Base-by-base conservation (phyloP, 64 coral and sea anemone genomes). In the Porites australiensis region DNA sequence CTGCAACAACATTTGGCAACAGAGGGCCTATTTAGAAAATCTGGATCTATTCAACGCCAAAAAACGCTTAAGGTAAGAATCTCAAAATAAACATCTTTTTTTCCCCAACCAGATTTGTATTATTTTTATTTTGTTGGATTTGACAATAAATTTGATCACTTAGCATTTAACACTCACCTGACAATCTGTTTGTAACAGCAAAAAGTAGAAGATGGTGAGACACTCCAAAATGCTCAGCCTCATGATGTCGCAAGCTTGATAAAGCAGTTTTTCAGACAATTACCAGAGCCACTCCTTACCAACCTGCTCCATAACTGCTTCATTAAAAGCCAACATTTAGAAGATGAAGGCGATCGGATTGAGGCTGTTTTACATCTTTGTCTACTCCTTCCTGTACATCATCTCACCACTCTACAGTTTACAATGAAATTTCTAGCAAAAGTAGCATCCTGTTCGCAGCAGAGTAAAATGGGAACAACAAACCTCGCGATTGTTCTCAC, bases 171-270 rank as follows among this genome's bases (percentile, higher is more conserved):
- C 9, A 70, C 67, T 22, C 27, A 20, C 19, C 66, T 22, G 19
- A n/a, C 19, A 21, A 27, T 70, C 80, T 83, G 18, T 50, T 66
- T 68, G 79, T 18, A 79, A 74, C 63, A 99, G 98, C 83, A 94
- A 96, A 94, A 79, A 82, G 88, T 93, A 89, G 98, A 99, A 60
- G 57, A 72, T 85, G 98, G 98, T 18, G 91, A 93, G 44, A 78
- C 74, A 75, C 77, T 99, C 23, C 77, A 89, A 13, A 90, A 92
- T 73, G 98, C 82, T 27, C 94, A 99, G 74, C 91, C 98, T 12
- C 98, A 99, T 60, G 98, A 99, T 91, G 98, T 99, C 37, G 98
- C 98, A 85, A 96, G 98, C 80, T 75, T 99, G 77, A 20, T 99
- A 18, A 99, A 99, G 44, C 98, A 96, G 74, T 99, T 99, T 77